Conservation (phyloP, 2,888 invertebrate species). For the Tholera decimalis region DNA sequence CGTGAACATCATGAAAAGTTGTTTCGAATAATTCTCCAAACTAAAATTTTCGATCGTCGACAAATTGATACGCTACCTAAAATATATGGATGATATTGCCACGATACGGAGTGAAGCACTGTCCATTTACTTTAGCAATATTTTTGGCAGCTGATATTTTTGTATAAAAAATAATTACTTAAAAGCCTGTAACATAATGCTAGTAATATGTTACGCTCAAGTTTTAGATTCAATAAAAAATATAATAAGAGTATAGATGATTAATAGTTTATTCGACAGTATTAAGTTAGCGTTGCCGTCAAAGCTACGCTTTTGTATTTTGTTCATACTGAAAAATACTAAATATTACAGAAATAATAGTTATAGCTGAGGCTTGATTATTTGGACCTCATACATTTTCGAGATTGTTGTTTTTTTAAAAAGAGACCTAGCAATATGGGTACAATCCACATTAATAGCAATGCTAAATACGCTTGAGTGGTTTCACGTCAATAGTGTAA, state of each 20-base stretch:
- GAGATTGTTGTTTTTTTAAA: no score
- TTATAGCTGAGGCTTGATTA: no score
- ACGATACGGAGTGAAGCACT: conserved; percentile 3
- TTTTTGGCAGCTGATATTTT: conserved; percentile 27
- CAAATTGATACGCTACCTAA: conserved; percentile 33
- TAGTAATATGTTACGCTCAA: conserved; percentile 7
- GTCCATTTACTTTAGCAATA: conserved; percentile 37
- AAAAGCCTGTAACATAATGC: conserved; percentile 21
- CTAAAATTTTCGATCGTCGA: conserved; percentile 11
- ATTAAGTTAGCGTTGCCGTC: not conserved
- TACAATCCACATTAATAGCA: no score
- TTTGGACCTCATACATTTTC: no score
- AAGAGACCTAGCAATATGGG: no score
- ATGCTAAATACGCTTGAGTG: no score
- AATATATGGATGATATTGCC: conserved; percentile 20
- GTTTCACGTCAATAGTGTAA: no score
- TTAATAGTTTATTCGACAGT: not conserved
- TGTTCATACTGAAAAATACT: no score
- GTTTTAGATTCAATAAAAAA: conserved; percentile 9
- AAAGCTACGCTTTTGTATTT: not conserved
- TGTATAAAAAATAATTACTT: conserved; percentile 37
- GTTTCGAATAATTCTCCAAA: conserved; percentile 5
- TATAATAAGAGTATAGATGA: not conserved
- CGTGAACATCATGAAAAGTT: conserved; percentile 7
- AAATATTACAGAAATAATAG: no score